Conservation (phyloP, 2,888 invertebrate species). For the Melanotus villosus region DNA sequence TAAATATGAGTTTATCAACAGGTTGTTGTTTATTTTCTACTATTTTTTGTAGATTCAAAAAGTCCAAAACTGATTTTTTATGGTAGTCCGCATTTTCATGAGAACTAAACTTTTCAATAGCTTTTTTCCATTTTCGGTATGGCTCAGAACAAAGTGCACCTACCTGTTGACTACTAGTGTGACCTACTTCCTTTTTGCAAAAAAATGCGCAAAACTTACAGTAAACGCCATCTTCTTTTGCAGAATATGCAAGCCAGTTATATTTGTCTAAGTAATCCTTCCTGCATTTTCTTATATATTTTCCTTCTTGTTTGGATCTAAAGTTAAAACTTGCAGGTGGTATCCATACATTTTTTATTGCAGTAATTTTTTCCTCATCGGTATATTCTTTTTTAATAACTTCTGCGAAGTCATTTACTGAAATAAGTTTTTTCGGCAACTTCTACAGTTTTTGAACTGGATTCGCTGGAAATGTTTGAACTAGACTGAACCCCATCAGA, state of each 20-base stretch:
- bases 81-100: background rate
- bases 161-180: background rate
- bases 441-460: too few species aligned
- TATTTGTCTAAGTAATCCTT: background rate
- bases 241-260: background rate
- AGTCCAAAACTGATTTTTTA: background rate
- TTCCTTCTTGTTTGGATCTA: background rate
- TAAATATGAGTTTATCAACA: background rate
- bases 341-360: background rate
- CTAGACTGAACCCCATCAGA: too few species aligned
- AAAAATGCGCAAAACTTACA: background rate
- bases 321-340: background rate
- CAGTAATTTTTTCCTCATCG: too few species aligned
- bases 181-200: background rate
- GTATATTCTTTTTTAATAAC: too few species aligned
- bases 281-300: background rate
- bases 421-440: too few species aligned
- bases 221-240: background rate
- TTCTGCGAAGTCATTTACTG: too few species aligned
- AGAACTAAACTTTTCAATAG: background rate
- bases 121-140: background rate
- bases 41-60: background rate
- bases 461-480: too few species aligned
- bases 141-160: background rate
- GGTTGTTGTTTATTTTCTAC: background rate